Evolutionary conservation across 2,113 vertebrate species (phyloP).

Genomic region (Gambusia affinis): DNA sequence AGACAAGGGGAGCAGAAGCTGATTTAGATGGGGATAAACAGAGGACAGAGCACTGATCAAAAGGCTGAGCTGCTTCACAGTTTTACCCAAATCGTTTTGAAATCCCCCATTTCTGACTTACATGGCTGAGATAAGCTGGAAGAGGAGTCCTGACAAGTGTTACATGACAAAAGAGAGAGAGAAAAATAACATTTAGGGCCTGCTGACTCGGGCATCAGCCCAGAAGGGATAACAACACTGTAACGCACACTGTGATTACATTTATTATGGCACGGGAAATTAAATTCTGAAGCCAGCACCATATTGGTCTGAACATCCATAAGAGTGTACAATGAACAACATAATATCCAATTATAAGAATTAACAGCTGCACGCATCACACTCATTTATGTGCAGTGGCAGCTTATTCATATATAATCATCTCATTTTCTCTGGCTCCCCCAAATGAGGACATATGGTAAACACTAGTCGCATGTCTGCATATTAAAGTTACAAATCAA

Average conservation of each 20-base stretch:
- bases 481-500: slow-evolving; percentile 20
- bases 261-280: slow-evolving; percentile 31
- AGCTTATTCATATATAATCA: slow-evolving; percentile 16
- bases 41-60: slow-evolving; percentile 41
- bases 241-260: slow-evolving; percentile 5
- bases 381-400: not conserved
- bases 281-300: slow-evolving; percentile 13
- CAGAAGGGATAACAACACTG: slow-evolving; percentile 15
- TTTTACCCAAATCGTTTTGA: slow-evolving; percentile 25
- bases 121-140: slow-evolving; percentile 14
- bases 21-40: slow-evolving; percentile 51
- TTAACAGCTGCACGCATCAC: not conserved
- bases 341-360: slow-evolving; percentile 33
- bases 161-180: not conserved
- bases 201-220: slow-evolving; percentile 15
- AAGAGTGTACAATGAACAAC: slow-evolving; percentile 19
- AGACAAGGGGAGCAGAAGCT: slow-evolving; percentile 8
- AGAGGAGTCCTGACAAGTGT: slow-evolving; percentile 8
- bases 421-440: not conserved
- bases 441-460: slow-evolving; percentile 5
- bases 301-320: not conserved
- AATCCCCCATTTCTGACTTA: slow-evolving; percentile 35
- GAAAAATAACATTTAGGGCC: not conserved
- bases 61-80: slow-evolving; percentile 22
- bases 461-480: slow-evolving; percentile 8